These are phyloP conservation scores for Cydia fagiglandana DNA, from an alignment of 1,140 invertebrate genomes.

Conservation along the genomic window DNA sequence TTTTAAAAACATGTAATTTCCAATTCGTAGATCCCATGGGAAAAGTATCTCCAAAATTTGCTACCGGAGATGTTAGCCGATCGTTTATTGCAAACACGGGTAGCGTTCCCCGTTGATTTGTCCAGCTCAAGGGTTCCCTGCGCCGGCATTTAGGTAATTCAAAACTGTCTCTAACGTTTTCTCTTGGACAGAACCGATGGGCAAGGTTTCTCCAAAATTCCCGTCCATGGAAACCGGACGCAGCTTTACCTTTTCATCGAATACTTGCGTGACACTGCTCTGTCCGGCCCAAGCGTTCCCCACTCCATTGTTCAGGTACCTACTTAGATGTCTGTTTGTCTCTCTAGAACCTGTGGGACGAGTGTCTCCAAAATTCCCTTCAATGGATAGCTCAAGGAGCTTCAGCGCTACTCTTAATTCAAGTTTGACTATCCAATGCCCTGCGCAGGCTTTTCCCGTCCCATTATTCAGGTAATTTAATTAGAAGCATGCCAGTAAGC, in stretches of 20 bases:
- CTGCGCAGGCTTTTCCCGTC: slow-evolving; percentile 84
- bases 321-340: slow-evolving; percentile 58
- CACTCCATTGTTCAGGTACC: slow-evolving; percentile 75
- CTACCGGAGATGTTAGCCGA: slow-evolving; percentile 78
- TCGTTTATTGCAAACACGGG: slow-evolving; percentile 53
- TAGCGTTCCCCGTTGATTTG: slow-evolving; percentile 73
- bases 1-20: slow-evolving; percentile 42
- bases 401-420: slow-evolving; percentile 82
- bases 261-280: slow-evolving; percentile 72
- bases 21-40: slow-evolving; percentile 79
- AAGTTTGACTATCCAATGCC: slow-evolving; percentile 80
- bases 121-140: slow-evolving; percentile 82
- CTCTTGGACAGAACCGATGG: slow-evolving; percentile 80
- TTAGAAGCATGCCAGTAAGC: slow-evolving; percentile 31
- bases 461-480: slow-evolving; percentile 82
- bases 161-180: slow-evolving; percentile 43
- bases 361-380: slow-evolving; percentile 83
- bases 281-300: slow-evolving; percentile 86
- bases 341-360: slow-evolving; percentile 85
- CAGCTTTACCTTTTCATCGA: slow-evolving; percentile 75
- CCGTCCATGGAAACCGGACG: slow-evolving; percentile 80
- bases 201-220: slow-evolving; percentile 81
- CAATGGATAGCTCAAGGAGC: slow-evolving; percentile 82
- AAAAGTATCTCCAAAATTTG: slow-evolving; percentile 82
- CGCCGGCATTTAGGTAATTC: slow-evolving; percentile 81